phyloP scores from a whole-genome alignment of 2,797 vertebrate species.

The Dendrocincla tyrannina region DNA sequence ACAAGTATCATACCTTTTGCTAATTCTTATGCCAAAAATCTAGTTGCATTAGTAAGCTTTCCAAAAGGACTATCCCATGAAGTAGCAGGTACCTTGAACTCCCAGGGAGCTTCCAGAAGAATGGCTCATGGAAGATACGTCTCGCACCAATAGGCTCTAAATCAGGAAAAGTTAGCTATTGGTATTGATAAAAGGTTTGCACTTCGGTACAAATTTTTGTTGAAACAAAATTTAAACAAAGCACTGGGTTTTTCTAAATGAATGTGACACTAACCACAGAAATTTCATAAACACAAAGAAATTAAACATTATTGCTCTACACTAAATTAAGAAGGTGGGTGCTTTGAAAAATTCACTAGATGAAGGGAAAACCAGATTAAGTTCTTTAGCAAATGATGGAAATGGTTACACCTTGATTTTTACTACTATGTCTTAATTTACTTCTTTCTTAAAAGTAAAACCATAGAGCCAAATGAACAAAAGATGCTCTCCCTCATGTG shows the following conservation, averaged over 20 bases:
- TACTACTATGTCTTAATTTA: neutral
- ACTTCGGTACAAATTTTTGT: neutral
- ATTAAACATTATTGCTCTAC: neutral
- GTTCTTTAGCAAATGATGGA: neutral
- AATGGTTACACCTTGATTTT: neutral
- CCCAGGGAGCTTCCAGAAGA: neutral
- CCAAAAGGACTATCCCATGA: neutral
- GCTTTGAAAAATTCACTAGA: neutral
- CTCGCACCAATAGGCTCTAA: neutral
- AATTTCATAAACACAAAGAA: neutral
- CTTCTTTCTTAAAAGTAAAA: neutral
- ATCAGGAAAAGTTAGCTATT: neutral
- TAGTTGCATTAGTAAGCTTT: neutral
- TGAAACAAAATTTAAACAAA: neutral
- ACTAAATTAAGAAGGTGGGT: fast-evolving
- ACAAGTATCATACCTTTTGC: neutral
- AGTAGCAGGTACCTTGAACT: neutral
- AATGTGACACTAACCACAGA: neutral
- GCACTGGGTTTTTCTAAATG: neutral
- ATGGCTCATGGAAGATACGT: neutral
- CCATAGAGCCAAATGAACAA: neutral
- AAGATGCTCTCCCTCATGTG: neutral
- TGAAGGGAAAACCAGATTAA: neutral
- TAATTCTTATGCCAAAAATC: neutral
- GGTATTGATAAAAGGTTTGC: neutral